Percentiles rank a stretch among this genome's conserved stretches.
phyloP scores from a whole-genome alignment of 1,140 invertebrate species.

The Anagrus nilaparvatae region DNA sequence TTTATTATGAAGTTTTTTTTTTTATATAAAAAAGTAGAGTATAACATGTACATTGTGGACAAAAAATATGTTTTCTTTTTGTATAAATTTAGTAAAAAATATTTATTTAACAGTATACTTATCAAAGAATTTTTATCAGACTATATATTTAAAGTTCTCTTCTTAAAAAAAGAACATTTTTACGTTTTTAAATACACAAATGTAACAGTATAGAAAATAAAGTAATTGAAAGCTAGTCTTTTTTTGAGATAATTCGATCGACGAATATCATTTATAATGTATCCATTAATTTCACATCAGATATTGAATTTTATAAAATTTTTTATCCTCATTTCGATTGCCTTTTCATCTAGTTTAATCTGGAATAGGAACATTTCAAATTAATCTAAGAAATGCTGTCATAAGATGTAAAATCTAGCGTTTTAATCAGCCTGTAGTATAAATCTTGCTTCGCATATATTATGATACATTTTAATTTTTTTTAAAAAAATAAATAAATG shows the following conservation, averaged over 20 bases:
- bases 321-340: conserved; percentile 17
- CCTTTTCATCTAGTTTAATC: conserved; percentile 25
- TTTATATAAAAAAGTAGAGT: too few relatives aligned
- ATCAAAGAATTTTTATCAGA: too few relatives aligned
- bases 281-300: conserved; percentile 2
- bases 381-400: too few relatives aligned
- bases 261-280: neutral
- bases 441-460: neutral
- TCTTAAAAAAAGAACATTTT: too few relatives aligned
- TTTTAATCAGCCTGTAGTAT: neutral
- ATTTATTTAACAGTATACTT: too few relatives aligned
- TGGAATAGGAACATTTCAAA: conserved; percentile 37
- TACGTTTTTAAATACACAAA: too few relatives aligned
- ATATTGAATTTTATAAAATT: conserved; percentile 12
- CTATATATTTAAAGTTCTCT: too few relatives aligned
- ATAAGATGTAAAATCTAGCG: too few relatives aligned
- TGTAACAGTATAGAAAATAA: conserved; percentile 2
- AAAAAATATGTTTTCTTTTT: too few relatives aligned
- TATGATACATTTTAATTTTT: conserved; percentile 8
- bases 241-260: neutral
- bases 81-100: too few relatives aligned
- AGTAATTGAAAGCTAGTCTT: neutral
- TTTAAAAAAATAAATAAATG: conserved; percentile 14
- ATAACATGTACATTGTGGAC: too few relatives aligned
- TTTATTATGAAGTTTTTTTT: too few relatives aligned